These are phyloP conservation scores for Agelastica alni DNA, from an alignment of 2,888 invertebrate species.

Conservation along the genomic window DNA sequence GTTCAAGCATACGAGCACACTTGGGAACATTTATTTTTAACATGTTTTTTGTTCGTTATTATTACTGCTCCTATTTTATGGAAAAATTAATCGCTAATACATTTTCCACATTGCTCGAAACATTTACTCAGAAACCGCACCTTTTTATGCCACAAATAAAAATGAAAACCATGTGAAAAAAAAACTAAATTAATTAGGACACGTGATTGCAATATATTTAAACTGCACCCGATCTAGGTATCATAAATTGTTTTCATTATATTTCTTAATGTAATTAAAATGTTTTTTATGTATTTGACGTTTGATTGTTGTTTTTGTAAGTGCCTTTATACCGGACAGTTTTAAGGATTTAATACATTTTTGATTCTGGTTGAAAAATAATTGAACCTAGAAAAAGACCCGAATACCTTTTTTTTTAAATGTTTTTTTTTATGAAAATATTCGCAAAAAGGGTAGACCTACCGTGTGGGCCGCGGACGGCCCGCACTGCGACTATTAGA, in stretches of 20 bases:
- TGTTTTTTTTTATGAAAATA: too few relatives aligned
- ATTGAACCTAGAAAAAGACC: too few relatives aligned
- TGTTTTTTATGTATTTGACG: too few relatives aligned
- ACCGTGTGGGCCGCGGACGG: too few relatives aligned
- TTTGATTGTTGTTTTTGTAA: too few relatives aligned
- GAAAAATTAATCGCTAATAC: conserved; percentile 19
- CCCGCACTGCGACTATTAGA: too few relatives aligned
- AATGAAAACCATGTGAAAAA: conserved; percentile 13
- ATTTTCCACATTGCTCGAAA: conserved; percentile 11
- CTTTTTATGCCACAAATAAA: conserved; percentile 16
- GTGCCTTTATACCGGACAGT: too few relatives aligned
- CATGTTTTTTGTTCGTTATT: not conserved
- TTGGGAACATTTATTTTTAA: conserved; percentile 10
- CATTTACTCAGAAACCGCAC: conserved; percentile 7
- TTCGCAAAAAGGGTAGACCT: too few relatives aligned
- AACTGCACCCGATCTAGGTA: conserved; percentile 9
- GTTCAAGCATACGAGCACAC: not conserved
- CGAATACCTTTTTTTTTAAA: too few relatives aligned
- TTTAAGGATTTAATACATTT: too few relatives aligned
- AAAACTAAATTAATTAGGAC: conserved; percentile 16
- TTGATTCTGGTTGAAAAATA: too few relatives aligned
- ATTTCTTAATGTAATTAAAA: not conserved
- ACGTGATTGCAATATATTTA: conserved; percentile 16
- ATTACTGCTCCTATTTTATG: conserved; percentile 6
- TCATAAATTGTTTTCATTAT: conserved; percentile 6